phyloP scores from a whole-genome alignment of 2,888 invertebrate species.

The Sminthurides aquaticus region DNA sequence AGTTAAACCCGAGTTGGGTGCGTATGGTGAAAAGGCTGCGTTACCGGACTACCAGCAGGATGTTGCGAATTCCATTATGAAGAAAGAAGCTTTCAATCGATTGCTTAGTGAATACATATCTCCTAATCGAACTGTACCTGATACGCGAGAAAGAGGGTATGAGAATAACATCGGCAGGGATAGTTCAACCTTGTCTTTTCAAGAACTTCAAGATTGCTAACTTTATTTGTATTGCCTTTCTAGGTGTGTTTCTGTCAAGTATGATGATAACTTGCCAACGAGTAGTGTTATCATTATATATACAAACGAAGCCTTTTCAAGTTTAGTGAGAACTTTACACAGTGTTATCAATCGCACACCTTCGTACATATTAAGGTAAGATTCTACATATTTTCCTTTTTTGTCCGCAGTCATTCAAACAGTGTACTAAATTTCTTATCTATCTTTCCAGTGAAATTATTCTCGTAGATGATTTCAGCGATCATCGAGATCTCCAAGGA shows the following conservation, averaged over 20 bases:
- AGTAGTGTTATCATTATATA: slow-evolving; percentile 79
- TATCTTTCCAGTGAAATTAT: slow-evolving; percentile 63
- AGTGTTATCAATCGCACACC: slow-evolving; percentile 75
- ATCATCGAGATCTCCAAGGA: slow-evolving; percentile 57
- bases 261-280: slow-evolving; percentile 60
- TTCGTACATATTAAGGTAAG: slow-evolving; percentile 58
- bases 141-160: slow-evolving; percentile 52
- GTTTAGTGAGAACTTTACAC: slow-evolving; percentile 75
- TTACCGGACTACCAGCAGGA: slow-evolving; percentile 60
- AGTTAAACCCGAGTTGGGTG: slow-evolving; percentile 64
- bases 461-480: slow-evolving; percentile 88
- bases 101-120: slow-evolving; percentile 80
- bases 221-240: slow-evolving; percentile 14
- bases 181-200: neutral
- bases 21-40: slow-evolving; percentile 61
- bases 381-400: neutral
- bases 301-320: slow-evolving; percentile 83
- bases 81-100: slow-evolving; percentile 79
- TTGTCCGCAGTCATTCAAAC: neutral
- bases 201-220: neutral
- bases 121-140: slow-evolving; percentile 69
- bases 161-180: slow-evolving; percentile 28
- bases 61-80: slow-evolving; percentile 52
- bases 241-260: slow-evolving; percentile 57
- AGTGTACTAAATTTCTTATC: neutral